Conservation (phyloP, 2,797 vertebrate genomes). For the Phalloptychus januarius region DNA sequence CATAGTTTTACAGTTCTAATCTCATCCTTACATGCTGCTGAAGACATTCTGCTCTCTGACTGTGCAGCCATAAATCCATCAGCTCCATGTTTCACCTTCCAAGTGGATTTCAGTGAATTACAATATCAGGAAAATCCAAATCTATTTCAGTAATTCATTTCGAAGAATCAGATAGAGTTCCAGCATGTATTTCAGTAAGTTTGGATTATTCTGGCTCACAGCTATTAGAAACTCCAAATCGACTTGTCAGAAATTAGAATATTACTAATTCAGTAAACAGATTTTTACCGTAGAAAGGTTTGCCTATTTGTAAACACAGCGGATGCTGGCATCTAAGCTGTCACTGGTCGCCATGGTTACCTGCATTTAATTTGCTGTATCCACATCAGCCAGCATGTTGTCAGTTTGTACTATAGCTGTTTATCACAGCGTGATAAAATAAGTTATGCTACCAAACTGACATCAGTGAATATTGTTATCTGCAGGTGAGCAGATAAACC, state of each 20-base stretch:
- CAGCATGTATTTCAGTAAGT: not conserved
- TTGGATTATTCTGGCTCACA: not conserved
- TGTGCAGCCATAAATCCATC: conserved; percentile 3
- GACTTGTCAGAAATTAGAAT: not conserved
- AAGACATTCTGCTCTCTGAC: not conserved
- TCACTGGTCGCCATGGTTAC: too few species aligned
- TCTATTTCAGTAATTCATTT: not conserved
- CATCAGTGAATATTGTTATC: too few species aligned
- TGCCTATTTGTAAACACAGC: not conserved
- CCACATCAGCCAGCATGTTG: too few species aligned
- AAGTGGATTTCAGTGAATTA: not conserved
- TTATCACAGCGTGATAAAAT: too few species aligned
- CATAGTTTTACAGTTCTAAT: not conserved
- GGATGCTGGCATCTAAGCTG: not conserved
- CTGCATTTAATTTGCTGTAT: too few species aligned
- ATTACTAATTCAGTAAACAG: too few species aligned
- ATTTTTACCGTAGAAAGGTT: not conserved
- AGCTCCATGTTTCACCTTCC: not conserved
- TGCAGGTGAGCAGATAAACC: too few species aligned
- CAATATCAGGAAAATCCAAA: not conserved
- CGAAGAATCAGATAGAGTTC: not conserved
- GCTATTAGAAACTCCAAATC: not conserved
- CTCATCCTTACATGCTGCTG: conserved; percentile 11
- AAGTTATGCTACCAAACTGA: too few species aligned
- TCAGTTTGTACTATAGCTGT: too few species aligned